Evolutionary conservation across 2,888 invertebrate species (phyloP), one percentile per base, ranked within the genome.

Genomic region (Aquatica leii): DNA sequence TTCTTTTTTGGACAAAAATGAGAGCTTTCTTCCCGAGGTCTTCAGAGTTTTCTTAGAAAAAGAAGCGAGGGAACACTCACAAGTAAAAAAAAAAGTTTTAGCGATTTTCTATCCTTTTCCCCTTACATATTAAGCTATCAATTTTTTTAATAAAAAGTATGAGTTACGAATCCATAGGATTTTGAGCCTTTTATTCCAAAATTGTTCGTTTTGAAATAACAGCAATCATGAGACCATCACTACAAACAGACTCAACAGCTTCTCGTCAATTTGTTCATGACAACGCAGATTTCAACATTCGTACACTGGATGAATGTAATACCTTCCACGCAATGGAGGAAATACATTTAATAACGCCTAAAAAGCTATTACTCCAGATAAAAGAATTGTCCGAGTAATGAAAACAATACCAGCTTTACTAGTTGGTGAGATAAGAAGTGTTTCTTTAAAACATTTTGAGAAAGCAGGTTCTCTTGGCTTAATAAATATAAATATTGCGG

Each of bases 91-190:
- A n/a, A n/a, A n/a, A n/a, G n/a, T n/a, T 50, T 17, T 15, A 17
- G 11, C 17, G 9, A 15, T 15, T 3, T 46, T 48, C 8, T 48
- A 18, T 48, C 21, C n/a, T 20, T 9, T 48, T 20, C 15, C 9
- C 48, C 24, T 48, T 48, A 46, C 46, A 55, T 43, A 31, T 55
- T 43, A 43, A 43, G 24, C n/a, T 55, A 24, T 55, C 24, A 31
- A 11, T 35, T 55, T 55, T 54, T 40, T 54, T 54, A 24, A 54
- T 54, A 41, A 40, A 1, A 55, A 54, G 41, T 54, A 54, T 41
- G 54, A 14, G 24, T 37, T 31, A 54, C 41, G 24, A 54, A 54
- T 41, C 40, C 41, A 15, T 17, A 54, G 41, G 57, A 37, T 21
- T 31, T 49, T 57, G 57, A 11, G 48, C 57, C 20, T 40, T 41